A percentile compares a stretch with the other conserved stretches of the same genome.
Evolutionary conservation across 2,888 invertebrate species (phyloP).

Genomic region (Incurvaria masculella): DNA sequence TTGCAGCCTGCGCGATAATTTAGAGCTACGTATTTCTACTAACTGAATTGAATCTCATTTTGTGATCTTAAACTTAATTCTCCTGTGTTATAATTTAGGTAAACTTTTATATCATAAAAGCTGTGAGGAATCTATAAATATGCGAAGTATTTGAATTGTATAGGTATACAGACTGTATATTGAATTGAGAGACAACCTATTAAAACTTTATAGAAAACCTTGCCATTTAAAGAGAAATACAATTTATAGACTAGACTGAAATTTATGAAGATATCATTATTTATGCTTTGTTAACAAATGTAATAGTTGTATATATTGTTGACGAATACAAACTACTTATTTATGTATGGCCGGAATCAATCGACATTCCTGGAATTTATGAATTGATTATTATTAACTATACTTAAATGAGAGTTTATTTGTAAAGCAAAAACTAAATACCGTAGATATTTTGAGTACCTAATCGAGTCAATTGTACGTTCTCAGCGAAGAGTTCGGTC

Average conservation of each 20-base stretch:
- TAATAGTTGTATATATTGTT: slow-evolving; percentile 47
- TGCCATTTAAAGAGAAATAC: slow-evolving; percentile 49
- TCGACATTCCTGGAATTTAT: slow-evolving; percentile 39
- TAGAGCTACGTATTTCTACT: neutral
- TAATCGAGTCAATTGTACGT: slow-evolving; percentile 1
- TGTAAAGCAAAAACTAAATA: slow-evolving; percentile 21
- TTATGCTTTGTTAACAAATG: slow-evolving; percentile 55
- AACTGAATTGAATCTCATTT: slow-evolving; percentile 45
- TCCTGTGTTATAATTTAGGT: slow-evolving; percentile 58
- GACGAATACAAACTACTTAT: slow-evolving; percentile 35
- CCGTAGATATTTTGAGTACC: slow-evolving; percentile 1
- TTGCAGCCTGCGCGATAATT: neutral
- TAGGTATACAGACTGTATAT: slow-evolving; percentile 55
- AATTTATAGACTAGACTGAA: slow-evolving; percentile 57
- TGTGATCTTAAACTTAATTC: slow-evolving; percentile 59
- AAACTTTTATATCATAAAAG: slow-evolving; percentile 58
- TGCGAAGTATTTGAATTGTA: slow-evolving; percentile 48
- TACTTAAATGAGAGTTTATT: slow-evolving; percentile 42
- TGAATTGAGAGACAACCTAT: slow-evolving; percentile 43
- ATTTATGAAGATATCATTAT: slow-evolving; percentile 54
- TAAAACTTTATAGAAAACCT: slow-evolving; percentile 56
- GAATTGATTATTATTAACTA: slow-evolving; percentile 33
- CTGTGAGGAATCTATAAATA: slow-evolving; percentile 49
- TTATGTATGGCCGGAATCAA: slow-evolving; percentile 32
- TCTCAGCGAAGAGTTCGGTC: neutral